Evolutionary conservation across 2,888 invertebrate species (phyloP), one percentile per base, ranked within the genome.

Genomic region (Timema podura): DNA sequence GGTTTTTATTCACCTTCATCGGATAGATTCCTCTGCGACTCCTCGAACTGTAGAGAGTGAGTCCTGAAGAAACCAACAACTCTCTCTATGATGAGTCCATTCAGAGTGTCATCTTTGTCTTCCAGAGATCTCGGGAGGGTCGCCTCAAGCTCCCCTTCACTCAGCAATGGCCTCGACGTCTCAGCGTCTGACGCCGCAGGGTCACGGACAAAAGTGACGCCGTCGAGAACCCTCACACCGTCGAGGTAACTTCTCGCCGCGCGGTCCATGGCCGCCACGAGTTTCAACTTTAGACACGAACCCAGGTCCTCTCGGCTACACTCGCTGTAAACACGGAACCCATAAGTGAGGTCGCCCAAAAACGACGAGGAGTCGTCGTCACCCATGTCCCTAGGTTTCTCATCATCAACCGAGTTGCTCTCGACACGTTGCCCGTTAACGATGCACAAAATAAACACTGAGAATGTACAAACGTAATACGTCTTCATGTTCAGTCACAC

Each of bases 301-400:
- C 89, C 84, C 48, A 91, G 73, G 71, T 83, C 79, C 69, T 80
- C 74, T 89, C 90, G 73, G 85, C 74, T 83, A 83, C 93, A 93
- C 77, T 93, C 92, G 80, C 90, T 91, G 82, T 93, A 93, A 74
- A 91, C 87, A 79, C 91, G 91, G 78, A 91, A 92, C 74, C 91
- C 87, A 77, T 89, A 86, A 76, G 89, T 87, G 7, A 92, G 81
- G 76, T 92, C 92, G 74, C 88, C 87, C 74, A 90, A 82, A 74
- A 85, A 80, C 15, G 82, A 76, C 78, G 76, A 75, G 13, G 79
- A n/a, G n/a, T n/a, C 70, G 3, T 74, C 80, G 65, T 79, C 78
- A 16, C n/a, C 49, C 8, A 16, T 13, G 5, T 15, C 16, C 54
- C 54, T 69, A 11, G 69, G 44, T 13, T n/a, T 64, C 2, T 68